Conservation (phyloP, 2,113 vertebrate genomes). For the Atherinomorus stipes region DNA sequence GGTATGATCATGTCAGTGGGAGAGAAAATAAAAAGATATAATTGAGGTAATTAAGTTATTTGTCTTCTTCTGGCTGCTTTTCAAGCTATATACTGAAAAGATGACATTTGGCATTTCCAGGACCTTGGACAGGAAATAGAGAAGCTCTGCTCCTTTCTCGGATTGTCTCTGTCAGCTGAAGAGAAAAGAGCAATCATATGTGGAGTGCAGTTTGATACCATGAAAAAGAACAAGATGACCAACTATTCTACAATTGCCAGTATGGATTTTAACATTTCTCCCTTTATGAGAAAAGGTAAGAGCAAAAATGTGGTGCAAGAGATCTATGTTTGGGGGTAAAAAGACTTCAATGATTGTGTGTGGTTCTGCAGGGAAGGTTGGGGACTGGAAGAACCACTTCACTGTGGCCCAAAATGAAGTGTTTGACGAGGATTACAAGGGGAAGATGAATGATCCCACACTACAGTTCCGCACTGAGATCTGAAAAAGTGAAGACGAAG, state of each 20-base stretch:
- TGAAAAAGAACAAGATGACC: constrained; percentile 82
- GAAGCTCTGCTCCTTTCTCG: constrained; percentile 83
- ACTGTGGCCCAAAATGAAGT: constrained; percentile 75
- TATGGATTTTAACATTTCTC: constrained; percentile 77
- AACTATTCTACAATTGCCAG: constrained; percentile 72
- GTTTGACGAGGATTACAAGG: constrained; percentile 78
- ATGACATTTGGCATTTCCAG: constrained; percentile 58
- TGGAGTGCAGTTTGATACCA: constrained; percentile 83
- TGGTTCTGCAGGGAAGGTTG: constrained; percentile 76
- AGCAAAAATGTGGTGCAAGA: neutral
- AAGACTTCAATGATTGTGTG: neutral
- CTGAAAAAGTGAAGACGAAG: constrained; percentile 14
- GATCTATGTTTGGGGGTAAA: neutral
- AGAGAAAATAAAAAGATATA: constrained; percentile 87
- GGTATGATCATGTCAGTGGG: constrained; percentile 85
- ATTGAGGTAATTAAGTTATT: constrained; percentile 74
- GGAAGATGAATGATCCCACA: constrained; percentile 70
- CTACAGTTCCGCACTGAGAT: constrained; percentile 69
- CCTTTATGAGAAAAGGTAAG: constrained; percentile 85
- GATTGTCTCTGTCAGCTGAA: constrained; percentile 70
- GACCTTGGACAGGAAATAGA: constrained; percentile 78
- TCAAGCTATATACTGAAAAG: neutral
- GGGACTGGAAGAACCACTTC: constrained; percentile 74
- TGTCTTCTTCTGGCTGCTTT: neutral
- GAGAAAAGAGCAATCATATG: constrained; percentile 66